These are phyloP conservation scores for Euleptes europaea DNA, from an alignment of 2,113 vertebrate genomes.

Conservation along the genomic window DNA sequence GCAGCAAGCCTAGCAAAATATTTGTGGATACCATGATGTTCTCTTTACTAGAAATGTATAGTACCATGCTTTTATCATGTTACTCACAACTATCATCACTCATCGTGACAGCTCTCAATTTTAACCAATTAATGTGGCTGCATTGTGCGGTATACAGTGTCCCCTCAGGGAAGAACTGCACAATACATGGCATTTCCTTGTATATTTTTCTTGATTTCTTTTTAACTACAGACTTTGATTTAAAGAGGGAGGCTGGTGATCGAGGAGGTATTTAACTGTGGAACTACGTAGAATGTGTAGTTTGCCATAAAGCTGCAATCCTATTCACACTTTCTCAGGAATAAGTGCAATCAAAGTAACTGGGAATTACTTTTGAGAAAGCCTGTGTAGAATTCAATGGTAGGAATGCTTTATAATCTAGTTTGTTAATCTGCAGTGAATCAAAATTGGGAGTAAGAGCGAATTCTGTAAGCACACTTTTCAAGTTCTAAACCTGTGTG, in stretches of 20 bases:
- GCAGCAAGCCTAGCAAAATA: neutral
- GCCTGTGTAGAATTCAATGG: neutral
- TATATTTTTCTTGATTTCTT: too few relatives aligned
- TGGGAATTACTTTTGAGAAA: neutral
- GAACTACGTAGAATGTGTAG: too few relatives aligned
- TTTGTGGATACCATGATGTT: neutral
- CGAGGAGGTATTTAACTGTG: too few relatives aligned
- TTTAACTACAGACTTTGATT: too few relatives aligned
- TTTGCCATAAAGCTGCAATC: neutral
- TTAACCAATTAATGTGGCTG: conserved; percentile 4
- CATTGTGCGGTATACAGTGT: neutral
- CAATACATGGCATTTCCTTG: too few relatives aligned
- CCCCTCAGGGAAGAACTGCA: too few relatives aligned
- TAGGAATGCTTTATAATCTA: too few relatives aligned
- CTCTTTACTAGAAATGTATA: neutral
- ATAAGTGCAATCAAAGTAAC: neutral
- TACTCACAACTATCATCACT: neutral
- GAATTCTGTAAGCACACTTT: too few relatives aligned
- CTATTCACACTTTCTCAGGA: neutral
- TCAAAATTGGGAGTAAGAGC: too few relatives aligned
- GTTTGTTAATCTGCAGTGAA: too few relatives aligned
- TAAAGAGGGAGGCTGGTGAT: too few relatives aligned
- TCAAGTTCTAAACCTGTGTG: too few relatives aligned
- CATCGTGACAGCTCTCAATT: conserved; percentile 3
- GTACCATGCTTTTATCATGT: neutral